phyloP scores from a whole-genome alignment of 2,113 vertebrate genomes.

The Nerophis ophidion region DNA sequence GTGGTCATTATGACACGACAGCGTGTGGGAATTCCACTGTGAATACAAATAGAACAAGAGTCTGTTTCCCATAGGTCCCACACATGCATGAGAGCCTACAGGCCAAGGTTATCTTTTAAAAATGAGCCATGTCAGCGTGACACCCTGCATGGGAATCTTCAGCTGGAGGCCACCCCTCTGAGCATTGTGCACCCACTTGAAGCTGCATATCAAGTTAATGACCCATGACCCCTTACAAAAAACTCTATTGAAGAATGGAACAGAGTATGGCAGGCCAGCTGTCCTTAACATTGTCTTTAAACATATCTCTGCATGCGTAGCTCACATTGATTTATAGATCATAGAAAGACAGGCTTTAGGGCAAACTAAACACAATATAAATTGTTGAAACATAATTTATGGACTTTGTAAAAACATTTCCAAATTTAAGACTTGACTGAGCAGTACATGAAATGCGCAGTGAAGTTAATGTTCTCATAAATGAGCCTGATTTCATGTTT shows the following conservation, averaged over 20 bases:
- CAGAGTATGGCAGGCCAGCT: slow-evolving; percentile 39
- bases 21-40: slow-evolving; percentile 40
- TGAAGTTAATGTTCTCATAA: slow-evolving; percentile 5
- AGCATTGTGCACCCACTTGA: slow-evolving; percentile 11
- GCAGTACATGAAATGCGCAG: slow-evolving; percentile 9
- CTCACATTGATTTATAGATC: not conserved
- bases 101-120: slow-evolving; percentile 12
- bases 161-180: slow-evolving; percentile 12
- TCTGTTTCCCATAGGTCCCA: slow-evolving; percentile 53
- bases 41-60: slow-evolving; percentile 46
- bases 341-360: too few species aligned
- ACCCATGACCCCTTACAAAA: slow-evolving; percentile 42
- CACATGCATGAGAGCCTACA: slow-evolving; percentile 32
- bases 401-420: slow-evolving; percentile 4
- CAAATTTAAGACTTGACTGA: not conserved
- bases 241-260: slow-evolving; percentile 29
- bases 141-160: slow-evolving; percentile 17
- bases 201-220: slow-evolving; percentile 18
- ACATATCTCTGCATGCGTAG: slow-evolving; percentile 6
- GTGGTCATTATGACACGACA: slow-evolving; percentile 21
- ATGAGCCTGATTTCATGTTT: slow-evolving; percentile 1
- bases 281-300: slow-evolving; percentile 17
- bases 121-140: slow-evolving; percentile 14
- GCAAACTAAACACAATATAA: too few species aligned
- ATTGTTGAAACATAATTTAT: too few species aligned